Base-by-base conservation (phyloP, 2,797 vertebrate genomes). In the Sphenopsis melanotis region DNA sequence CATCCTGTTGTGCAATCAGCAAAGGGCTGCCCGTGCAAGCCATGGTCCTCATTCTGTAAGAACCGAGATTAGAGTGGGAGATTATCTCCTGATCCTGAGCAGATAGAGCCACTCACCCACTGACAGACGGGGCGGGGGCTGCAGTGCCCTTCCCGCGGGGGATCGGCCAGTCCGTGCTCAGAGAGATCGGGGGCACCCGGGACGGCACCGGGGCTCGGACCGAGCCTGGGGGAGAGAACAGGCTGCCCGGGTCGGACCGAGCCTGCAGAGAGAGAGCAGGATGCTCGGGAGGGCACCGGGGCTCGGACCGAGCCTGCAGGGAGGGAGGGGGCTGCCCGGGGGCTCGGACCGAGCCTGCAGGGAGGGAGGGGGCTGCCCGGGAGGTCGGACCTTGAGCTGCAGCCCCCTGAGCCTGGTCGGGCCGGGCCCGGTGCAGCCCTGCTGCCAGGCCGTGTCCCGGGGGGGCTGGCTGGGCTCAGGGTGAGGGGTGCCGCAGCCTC, bases 81-180 rank as follows among this genome's bases (percentile, higher is more conserved):
- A 89, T 95, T 53, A 92, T 84, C 56, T 80, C 53, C 78, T 22
- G 65, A 87, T 57, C 37, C 47, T 2, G 49, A 39, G 84, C 93
- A 69, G 83, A 76, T 57, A 94, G 79, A 84, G 75, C 66, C 75
- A 79, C 91, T 93, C 89, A 50, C 49, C 19, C 57, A 8, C 13
- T 64, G 30, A 21, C 53, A 79, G 90, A 39, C 14, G 47, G 81
- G 15, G 53, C 3, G 12, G 68, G 55, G 52, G 36, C 65, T 1
- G 7, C 27, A 19, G 7, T 10, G 30, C 52, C 52, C 72, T 24
- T 76, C 42, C 17, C 6, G 6, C 14, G 9, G 24, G 19, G 41
- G n/a, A 76, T 44, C 52, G 21, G 57, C 49, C 44, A 10, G 36
- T 15, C 39, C 41, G 0, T 2, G 27, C 50, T 9, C 8, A 8